Percentiles rank a stretch among this genome's conserved stretches.
phyloP scores from a whole-genome alignment of 2,113 vertebrate genomes.

The Gnathonemus longibarbis region DNA sequence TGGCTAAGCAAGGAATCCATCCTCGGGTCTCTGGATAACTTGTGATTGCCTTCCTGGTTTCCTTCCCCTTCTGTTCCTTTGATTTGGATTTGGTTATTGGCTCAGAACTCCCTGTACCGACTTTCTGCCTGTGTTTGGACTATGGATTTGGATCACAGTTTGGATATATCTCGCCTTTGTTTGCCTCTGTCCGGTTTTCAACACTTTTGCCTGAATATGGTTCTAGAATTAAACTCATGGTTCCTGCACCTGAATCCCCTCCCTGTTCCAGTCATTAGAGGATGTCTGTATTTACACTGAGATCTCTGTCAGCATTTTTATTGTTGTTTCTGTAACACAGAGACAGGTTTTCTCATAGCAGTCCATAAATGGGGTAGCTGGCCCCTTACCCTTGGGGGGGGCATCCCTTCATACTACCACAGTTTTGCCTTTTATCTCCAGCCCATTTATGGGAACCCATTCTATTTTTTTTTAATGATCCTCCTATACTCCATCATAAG shows the following conservation, averaged over 20 bases:
- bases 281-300: background rate
- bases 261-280: background rate
- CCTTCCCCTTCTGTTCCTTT: background rate
- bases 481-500: constrained; percentile 15
- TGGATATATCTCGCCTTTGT: background rate
- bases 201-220: background rate
- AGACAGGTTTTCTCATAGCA: constrained; percentile 4
- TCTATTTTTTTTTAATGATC: background rate
- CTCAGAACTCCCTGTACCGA: background rate
- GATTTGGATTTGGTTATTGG: background rate
- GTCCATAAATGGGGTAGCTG: background rate
- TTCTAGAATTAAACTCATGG: background rate
- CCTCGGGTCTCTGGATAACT: background rate
- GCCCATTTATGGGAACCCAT: constrained; percentile 1
- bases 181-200: background rate
- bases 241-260: background rate
- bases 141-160: background rate
- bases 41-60: background rate
- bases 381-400: background rate
- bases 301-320: background rate
- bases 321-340: background rate
- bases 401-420: background rate
- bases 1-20: background rate
- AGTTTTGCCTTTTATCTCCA: constrained; percentile 10
- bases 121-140: background rate